These are phyloP conservation scores for Drosophila barbarae DNA, from an alignment of 2,888 invertebrate species.

Conservation along the genomic window DNA sequence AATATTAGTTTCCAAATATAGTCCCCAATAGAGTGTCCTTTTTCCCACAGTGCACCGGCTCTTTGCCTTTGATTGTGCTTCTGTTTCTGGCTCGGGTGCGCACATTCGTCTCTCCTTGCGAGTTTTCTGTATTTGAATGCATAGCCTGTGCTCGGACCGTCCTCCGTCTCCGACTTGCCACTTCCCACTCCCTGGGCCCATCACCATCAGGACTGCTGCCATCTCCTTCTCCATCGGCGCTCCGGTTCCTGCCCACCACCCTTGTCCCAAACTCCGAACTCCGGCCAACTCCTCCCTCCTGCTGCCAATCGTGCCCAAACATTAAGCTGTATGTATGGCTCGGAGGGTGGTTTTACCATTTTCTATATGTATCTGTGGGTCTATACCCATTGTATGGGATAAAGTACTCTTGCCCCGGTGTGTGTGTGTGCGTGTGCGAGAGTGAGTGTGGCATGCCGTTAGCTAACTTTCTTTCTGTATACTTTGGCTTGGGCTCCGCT, in stretches of 20 bases:
- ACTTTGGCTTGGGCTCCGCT: slow-evolving; percentile 44
- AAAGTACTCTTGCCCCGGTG: slow-evolving; percentile 44
- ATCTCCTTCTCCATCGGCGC: slow-evolving; percentile 29
- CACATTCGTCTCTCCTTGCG: slow-evolving; percentile 47
- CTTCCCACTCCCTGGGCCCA: slow-evolving; percentile 15
- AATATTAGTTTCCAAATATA: not conserved
- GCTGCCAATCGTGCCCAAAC: slow-evolving; percentile 49
- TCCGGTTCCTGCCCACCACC: slow-evolving; percentile 31
- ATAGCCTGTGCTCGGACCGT: slow-evolving; percentile 36
- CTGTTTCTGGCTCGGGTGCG: slow-evolving; percentile 43
- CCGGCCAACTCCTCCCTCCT: slow-evolving; percentile 21
- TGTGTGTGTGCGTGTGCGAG: slow-evolving; percentile 28
- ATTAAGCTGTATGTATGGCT: slow-evolving; percentile 44
- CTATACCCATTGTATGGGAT: slow-evolving; percentile 48
- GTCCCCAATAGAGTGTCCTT: not conserved
- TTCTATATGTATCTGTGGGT: slow-evolving; percentile 49
- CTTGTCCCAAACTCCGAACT: slow-evolving; percentile 22
- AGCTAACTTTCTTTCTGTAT: slow-evolving; percentile 62
- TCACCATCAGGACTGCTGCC: slow-evolving; percentile 25
- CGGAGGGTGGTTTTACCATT: slow-evolving; percentile 71
- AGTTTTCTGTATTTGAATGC: slow-evolving; percentile 50
- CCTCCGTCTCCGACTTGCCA: slow-evolving; percentile 19
- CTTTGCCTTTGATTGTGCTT: slow-evolving; percentile 37
- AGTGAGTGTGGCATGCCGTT: slow-evolving; percentile 53
- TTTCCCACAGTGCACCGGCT: slow-evolving; percentile 44